Evolutionary conservation across 2,113 vertebrate genomes (phyloP).

Genomic region (Gadus chalcogrammus): DNA sequence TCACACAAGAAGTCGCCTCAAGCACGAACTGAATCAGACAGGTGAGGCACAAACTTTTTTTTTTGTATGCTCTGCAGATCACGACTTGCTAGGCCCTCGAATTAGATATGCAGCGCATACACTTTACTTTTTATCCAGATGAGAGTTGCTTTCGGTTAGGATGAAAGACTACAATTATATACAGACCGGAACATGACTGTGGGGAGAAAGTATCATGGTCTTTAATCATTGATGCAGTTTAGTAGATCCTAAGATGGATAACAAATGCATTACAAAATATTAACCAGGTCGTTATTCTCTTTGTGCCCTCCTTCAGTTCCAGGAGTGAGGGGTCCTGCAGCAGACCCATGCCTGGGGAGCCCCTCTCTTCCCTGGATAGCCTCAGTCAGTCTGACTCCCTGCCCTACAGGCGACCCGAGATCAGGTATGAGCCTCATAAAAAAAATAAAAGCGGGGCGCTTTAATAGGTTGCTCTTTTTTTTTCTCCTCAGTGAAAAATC

Average conservation of each 20-base stretch:
- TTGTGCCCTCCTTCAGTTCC: conserved; percentile 52
- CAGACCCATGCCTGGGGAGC: conserved; percentile 63
- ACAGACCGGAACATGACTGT: no score
- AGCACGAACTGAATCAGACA: conserved; percentile 69
- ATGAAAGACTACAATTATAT: no score
- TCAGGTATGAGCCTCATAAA: conserved; percentile 68
- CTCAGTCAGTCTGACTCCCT: conserved; percentile 72
- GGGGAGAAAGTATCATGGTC: no score
- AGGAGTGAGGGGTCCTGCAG: conserved; percentile 66
- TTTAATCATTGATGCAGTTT: not conserved
- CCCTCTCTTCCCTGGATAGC: conserved; percentile 71
- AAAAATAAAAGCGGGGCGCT: not conserved
- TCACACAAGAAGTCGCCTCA: conserved; percentile 66
- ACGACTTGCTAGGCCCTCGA: not conserved
- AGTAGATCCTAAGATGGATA: not conserved
- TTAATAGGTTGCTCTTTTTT: no score
- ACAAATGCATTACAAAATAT: not conserved
- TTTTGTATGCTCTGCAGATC: not conserved
- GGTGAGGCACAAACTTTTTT: conserved; percentile 61
- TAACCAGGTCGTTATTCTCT: not conserved
- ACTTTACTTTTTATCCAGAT: not conserved
- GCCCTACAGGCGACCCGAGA: conserved; percentile 75
- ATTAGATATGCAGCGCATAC: not conserved
- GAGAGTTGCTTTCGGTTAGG: no score
- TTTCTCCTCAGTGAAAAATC: no score